Evolutionary conservation across 2,113 vertebrate genomes (phyloP), one percentile per base, ranked within the genome.

Genomic region (Zapornia atra): DNA sequence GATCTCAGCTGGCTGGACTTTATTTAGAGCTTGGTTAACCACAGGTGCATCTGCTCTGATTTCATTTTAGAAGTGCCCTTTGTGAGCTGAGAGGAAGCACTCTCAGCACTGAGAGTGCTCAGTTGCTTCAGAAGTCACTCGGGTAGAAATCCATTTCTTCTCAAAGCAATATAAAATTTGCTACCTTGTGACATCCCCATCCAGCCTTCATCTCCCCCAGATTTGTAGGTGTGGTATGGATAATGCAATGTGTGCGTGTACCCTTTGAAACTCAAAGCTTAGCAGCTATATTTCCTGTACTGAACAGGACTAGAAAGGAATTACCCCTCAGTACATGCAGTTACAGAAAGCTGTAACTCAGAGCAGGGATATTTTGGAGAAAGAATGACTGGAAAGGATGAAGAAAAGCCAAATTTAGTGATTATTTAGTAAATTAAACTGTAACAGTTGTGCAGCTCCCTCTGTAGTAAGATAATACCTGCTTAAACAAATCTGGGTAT

Each of bases 11-110:
- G 92, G 56, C 85, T 70, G 75, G 85, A 34, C 40, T 83, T 77
- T 86, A 91, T 90, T 94, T 95, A 87, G 91, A 89, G 86, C 48
- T 86, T 56, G 68, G 69, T 95, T 91, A 92, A 71, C 84, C 72
- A 48, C 81, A 70, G 81, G 72, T 89, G 84, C 86, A 57, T 88
- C 84, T 95, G 84, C 91, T 93, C 86, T 84, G 82, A 66, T 95
- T 94, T 84, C 59, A 36, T 83, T 92, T 61, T 65, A 57, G 82
- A 68, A 78, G 75, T 85, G 48, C 56, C 53, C 59, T 89, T 88
- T 60, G 42, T 88, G 79, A 91, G 75, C 60, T 69, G 64, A 54
- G 36, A 61, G 57, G 42, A 87, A 89, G 44, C 29, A 11, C 44
- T 50, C 6, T 72, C 66, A 91, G 56, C 22, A 26, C 44, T 34